Percentiles rank a stretch among this genome's conserved stretches.
Evolutionary conservation across 1,140 invertebrate genomes (phyloP).

Genomic region (Colletes latitarsis): DNA sequence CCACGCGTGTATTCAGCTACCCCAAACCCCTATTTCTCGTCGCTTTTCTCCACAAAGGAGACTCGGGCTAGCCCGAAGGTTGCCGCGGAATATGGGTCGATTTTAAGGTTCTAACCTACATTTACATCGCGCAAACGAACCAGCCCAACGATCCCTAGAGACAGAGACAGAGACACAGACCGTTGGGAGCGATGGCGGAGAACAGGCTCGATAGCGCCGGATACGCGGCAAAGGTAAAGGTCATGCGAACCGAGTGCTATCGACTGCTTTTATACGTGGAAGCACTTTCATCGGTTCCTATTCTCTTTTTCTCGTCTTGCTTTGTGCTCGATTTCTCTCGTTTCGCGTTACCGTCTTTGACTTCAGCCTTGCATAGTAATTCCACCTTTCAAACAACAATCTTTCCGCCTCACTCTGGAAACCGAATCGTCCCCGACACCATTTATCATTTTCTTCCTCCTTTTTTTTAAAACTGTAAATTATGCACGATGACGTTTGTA

Average conservation of each 20-base stretch:
- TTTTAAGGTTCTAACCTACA: constrained; percentile 65
- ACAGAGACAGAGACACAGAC: constrained; percentile 17
- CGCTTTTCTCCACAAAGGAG: constrained; percentile 14
- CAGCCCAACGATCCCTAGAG: constrained; percentile 13
- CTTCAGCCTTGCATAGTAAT: background rate
- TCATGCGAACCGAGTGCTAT: constrained; percentile 61
- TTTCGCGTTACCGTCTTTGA: background rate
- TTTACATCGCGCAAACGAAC: constrained; percentile 45
- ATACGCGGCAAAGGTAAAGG: constrained; percentile 72
- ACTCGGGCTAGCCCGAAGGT: constrained; percentile 51
- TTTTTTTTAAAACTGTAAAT: too few relatives aligned
- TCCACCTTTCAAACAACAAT: too few relatives aligned
- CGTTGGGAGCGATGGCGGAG: constrained; percentile 1
- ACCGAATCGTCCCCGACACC: too few relatives aligned
- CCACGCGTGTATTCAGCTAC: background rate
- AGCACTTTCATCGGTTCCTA: constrained; percentile 45
- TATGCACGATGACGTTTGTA: too few relatives aligned
- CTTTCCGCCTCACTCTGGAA: too few relatives aligned
- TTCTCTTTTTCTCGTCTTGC: constrained; percentile 27
- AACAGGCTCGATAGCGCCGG: constrained; percentile 23
- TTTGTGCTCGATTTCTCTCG: background rate
- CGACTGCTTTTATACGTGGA: constrained; percentile 62
- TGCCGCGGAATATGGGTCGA: constrained; percentile 63
- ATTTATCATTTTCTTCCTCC: too few relatives aligned
- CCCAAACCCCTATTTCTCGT: background rate